phyloP scores from a whole-genome alignment of 2,888 invertebrate species.

The Merodon equestris region DNA sequence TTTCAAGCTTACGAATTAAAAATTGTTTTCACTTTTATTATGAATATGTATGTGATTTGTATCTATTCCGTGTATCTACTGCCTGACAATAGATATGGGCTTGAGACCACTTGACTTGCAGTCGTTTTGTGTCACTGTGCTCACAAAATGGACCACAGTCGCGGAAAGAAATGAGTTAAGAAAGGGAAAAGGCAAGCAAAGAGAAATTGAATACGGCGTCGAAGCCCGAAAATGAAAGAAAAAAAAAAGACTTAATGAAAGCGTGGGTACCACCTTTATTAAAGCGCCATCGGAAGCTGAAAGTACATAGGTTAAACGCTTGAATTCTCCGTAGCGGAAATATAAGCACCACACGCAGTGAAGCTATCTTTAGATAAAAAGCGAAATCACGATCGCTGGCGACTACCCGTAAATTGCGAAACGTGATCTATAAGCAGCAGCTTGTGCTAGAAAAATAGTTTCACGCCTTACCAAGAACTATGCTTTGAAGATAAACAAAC shows the following conservation, averaged over 20 bases:
- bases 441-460: slow-evolving; percentile 30
- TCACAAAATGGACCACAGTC: no score
- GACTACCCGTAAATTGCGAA: slow-evolving; percentile 29
- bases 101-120: slow-evolving; percentile 31
- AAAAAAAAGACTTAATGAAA: no score
- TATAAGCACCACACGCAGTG: slow-evolving; percentile 16
- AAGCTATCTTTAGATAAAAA: not conserved
- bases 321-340: no score
- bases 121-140: no score
- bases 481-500: slow-evolving; percentile 34
- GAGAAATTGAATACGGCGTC: no score
- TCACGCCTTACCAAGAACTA: slow-evolving; percentile 32
- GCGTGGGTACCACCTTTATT: no score
- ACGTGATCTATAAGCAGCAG: slow-evolving; percentile 28
- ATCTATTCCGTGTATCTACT: slow-evolving; percentile 8
- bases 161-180: no score
- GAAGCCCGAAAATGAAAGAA: no score
- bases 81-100: slow-evolving; percentile 22
- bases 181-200: no score
- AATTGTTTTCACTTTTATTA: slow-evolving; percentile 47
- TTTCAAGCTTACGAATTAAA: slow-evolving; percentile 17
- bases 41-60: slow-evolving; percentile 34
- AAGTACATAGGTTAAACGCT: no score
- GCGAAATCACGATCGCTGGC: not conserved
- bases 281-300: no score